Evolutionary conservation across 1,140 invertebrate species (phyloP), one percentile per base, ranked within the genome.

Genomic region (Diorhabda carinulata): DNA sequence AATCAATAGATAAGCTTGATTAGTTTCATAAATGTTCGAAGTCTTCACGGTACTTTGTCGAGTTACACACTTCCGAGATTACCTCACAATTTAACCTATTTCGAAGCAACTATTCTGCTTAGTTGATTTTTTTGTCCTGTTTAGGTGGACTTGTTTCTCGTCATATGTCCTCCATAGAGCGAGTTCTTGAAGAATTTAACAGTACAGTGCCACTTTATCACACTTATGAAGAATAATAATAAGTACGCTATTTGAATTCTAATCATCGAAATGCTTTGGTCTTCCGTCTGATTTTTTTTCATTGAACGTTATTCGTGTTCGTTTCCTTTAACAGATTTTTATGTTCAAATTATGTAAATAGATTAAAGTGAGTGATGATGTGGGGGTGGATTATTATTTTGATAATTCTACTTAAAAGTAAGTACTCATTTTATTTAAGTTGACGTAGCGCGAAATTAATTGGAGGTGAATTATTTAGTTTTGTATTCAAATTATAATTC

Each of bases 311-410:
- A 52, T 4, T 52, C 4, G 47, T 52, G 47, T 8, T 6, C 6
- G 47, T 52, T 52, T 52, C 47, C 47, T 52, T 52, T 52, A 52
- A 52, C 6, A 52, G 3, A 52, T 8, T 52, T 52, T 52, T 52
- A 52, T 52, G 47, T 52, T 52, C n/a, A 52, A 52, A 52, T 52
- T 52, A 52, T 52, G 47, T 52, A 52, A 52, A 52, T 52, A 8
- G 47, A 6, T 6, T 52, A 52, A 8, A 52, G 6, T n/a, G 25
- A 25, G 47, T 52, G 47, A 52, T 52, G 47, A 52, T 52, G 47
- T 52, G 47, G 47, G 47, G 47, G 47, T 52, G 47, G 47, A 52
- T n/a, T n/a, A 52, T 52, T n/a, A 8, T 25, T 25, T 25, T 25
- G 25, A 25, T 25, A 25, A 25, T 25, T 25, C 25, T 25, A 25